phyloP scores from a whole-genome alignment of 2,113 vertebrate species.

The Poecile atricapillus region DNA sequence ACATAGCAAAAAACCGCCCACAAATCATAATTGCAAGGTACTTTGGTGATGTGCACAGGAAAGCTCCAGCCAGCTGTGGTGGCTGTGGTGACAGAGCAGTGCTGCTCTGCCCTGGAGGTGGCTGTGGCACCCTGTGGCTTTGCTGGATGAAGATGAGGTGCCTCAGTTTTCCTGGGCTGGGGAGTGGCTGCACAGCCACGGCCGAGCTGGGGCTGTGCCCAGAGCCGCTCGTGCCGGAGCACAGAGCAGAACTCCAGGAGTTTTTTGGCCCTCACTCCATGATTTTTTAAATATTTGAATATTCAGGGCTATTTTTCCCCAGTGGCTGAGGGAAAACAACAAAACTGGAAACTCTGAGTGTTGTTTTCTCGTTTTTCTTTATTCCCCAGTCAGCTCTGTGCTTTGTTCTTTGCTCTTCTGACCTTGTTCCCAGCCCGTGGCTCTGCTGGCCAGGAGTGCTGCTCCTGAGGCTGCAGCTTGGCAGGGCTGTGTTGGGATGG shows the following conservation, averaged over 20 bases:
- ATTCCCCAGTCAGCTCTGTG: not conserved
- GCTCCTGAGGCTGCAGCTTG: not conserved
- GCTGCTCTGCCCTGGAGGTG: not conserved
- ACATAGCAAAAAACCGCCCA: fast-evolving
- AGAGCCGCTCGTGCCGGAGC: fast-evolving
- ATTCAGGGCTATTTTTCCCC: not conserved
- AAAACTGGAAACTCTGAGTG: not conserved
- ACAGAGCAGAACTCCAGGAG: not conserved
- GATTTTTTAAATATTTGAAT: not conserved
- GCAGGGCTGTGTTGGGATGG: not conserved
- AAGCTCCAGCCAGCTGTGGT: not conserved
- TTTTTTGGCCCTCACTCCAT: not conserved
- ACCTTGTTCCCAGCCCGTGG: not conserved
- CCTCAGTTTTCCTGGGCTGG: not conserved
- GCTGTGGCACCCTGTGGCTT: not conserved
- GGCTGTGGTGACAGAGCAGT: not conserved
- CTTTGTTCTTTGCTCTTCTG: not conserved
- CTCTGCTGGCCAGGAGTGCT: not conserved
- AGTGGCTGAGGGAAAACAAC: not conserved
- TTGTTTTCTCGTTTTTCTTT: not conserved
- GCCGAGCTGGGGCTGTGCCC: not conserved
- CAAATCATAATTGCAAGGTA: not conserved
- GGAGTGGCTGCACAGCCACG: not conserved
- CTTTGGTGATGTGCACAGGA: not conserved
- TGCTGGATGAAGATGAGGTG: not conserved